A percentile compares a stretch with the other conserved stretches of the same genome.
Conservation (phyloP, 2,797 vertebrate species). For the Eurystomus glaucurus region DNA sequence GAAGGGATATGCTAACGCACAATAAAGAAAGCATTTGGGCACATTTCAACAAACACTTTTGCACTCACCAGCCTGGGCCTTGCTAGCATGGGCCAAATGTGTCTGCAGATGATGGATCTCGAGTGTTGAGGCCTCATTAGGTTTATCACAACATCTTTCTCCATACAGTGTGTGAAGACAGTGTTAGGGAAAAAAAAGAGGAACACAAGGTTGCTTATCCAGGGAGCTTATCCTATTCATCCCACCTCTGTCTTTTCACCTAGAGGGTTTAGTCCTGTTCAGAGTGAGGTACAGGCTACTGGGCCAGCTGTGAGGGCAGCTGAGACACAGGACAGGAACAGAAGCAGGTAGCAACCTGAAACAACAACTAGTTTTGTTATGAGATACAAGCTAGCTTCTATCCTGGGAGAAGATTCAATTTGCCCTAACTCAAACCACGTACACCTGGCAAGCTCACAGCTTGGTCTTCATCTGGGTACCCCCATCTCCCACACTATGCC, state of each 20-base stretch:
- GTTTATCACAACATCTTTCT: not conserved
- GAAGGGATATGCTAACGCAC: not conserved
- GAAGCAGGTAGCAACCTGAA: slow-evolving; percentile 46
- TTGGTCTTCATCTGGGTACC: slow-evolving; percentile 22
- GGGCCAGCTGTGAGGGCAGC: not conserved
- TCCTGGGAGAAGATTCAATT: slow-evolving; percentile 46
- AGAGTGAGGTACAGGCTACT: not conserved
- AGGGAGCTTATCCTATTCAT: not conserved
- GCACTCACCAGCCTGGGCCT: not conserved
- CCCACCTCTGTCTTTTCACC: not conserved
- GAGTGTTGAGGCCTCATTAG: fast-evolving
- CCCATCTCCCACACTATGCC: slow-evolving; percentile 58
- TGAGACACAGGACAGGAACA: not conserved
- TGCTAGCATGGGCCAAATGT: not conserved
- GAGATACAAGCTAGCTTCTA: slow-evolving; percentile 31
- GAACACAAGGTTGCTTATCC: not conserved
- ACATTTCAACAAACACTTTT: not conserved
- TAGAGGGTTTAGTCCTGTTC: not conserved
- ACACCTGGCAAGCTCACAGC: slow-evolving; percentile 32
- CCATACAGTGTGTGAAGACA: not conserved
- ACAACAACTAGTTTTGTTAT: slow-evolving; percentile 7
- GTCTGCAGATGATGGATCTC: not conserved
- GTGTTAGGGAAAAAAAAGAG: not conserved
- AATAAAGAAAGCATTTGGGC: not conserved
- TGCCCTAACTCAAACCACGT: not conserved